Conservation (phyloP, 2,888 invertebrate species). For the Eurytoma californica region DNA sequence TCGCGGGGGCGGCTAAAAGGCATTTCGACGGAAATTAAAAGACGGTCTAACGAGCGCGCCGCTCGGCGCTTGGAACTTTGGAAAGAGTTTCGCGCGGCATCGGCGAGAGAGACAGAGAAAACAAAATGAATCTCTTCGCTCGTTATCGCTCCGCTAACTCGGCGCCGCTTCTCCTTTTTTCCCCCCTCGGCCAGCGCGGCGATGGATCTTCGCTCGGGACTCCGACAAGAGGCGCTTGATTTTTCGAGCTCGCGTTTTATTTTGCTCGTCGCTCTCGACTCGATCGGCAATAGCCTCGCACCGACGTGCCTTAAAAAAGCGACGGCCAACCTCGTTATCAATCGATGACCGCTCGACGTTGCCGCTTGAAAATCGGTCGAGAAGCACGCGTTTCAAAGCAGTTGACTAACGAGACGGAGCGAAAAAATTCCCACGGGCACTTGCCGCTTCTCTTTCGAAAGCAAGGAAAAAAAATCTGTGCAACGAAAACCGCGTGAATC, state of each 20-base stretch:
- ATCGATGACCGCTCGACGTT: too few species aligned
- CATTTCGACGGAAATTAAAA: slow-evolving; percentile 38
- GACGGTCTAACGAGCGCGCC: slow-evolving; percentile 32
- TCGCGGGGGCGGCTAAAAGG: background rate
- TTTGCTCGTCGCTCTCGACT: background rate
- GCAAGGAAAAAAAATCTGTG: too few species aligned
- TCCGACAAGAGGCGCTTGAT: background rate
- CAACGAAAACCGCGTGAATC: too few species aligned
- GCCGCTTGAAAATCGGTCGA: too few species aligned
- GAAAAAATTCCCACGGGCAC: too few species aligned
- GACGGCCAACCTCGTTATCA: too few species aligned
- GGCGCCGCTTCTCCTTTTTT: background rate
- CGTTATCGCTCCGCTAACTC: background rate
- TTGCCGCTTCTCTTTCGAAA: too few species aligned
- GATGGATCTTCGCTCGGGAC: background rate
- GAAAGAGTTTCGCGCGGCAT: background rate
- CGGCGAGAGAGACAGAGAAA: background rate
- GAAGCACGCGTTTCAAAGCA: too few species aligned
- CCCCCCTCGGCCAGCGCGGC: background rate
- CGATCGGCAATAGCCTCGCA: too few species aligned
- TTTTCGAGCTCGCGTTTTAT: background rate
- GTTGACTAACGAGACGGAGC: too few species aligned
- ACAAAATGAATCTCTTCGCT: background rate
- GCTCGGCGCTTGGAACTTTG: background rate
- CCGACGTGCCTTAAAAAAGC: too few species aligned